Percentiles rank a stretch among this genome's conserved stretches.
phyloP scores from a whole-genome alignment of 2,797 vertebrate species.

The Protonibea diacanthus region DNA sequence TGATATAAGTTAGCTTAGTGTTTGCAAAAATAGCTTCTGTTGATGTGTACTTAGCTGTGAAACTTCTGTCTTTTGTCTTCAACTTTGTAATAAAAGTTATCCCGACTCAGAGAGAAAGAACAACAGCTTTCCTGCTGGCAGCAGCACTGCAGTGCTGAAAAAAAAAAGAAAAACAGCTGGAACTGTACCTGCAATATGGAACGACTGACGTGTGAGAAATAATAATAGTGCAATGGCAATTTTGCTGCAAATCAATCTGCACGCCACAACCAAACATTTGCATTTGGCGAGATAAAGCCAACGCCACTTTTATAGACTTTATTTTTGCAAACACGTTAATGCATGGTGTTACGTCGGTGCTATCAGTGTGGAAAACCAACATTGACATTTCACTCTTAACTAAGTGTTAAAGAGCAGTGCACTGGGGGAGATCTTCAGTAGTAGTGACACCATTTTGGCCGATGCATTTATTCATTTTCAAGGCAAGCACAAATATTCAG shows the following conservation, averaged over 20 bases:
- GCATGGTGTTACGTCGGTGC: background rate
- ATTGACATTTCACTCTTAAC: constrained; percentile 43
- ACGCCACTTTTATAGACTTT: background rate
- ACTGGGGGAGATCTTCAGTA: constrained; percentile 43
- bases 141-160: constrained; percentile 31
- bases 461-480: constrained; percentile 76
- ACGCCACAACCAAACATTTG: background rate
- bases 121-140: constrained; percentile 54
- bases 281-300: background rate
- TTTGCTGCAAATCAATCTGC: background rate
- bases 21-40: constrained; percentile 19
- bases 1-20: constrained; percentile 6
- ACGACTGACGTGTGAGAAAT: background rate
- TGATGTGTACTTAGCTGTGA: constrained; percentile 38
- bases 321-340: background rate
- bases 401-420: constrained; percentile 51
- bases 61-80: constrained; percentile 26
- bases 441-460: constrained; percentile 63
- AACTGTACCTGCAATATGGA: constrained; percentile 46
- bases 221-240: background rate
- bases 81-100: constrained; percentile 46
- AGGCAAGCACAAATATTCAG: constrained; percentile 60
- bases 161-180: constrained; percentile 48
- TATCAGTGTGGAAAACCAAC: constrained; percentile 8
- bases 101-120: constrained; percentile 52